A percentile compares a stretch with the other conserved stretches of the same genome.
These are phyloP conservation scores for Salmo trutta DNA, from an alignment of 2,797 vertebrate species.

Conservation along the genomic window DNA sequence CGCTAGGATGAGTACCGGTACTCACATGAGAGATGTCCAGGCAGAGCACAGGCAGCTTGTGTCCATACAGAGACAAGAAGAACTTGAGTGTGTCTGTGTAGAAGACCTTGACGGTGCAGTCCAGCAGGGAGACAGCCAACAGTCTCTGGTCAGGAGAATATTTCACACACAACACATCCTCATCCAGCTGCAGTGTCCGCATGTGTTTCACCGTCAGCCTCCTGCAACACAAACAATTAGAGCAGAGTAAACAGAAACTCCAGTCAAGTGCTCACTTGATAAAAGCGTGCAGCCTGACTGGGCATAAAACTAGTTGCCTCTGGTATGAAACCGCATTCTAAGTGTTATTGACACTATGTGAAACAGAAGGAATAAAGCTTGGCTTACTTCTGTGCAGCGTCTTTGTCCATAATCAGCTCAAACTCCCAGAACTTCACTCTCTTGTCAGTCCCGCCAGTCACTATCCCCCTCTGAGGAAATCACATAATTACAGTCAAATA, in stretches of 20 bases:
- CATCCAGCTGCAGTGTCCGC: conserved; percentile 88
- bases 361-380: neutral
- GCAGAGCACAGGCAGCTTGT: conserved; percentile 96
- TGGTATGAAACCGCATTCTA: too few relatives aligned
- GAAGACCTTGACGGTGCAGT: conserved; percentile 96
- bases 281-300: neutral
- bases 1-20: conserved; percentile 64
- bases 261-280: neutral
- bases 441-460: conserved; percentile 94
- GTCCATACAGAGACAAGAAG: conserved; percentile 96
- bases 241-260: neutral
- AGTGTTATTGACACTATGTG: neutral
- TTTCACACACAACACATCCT: conserved; percentile 90
- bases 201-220: conserved; percentile 87
- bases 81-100: conserved; percentile 95
- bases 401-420: conserved; percentile 88
- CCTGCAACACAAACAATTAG: conserved; percentile 46
- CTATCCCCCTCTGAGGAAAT: conserved; percentile 82
- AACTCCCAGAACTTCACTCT: conserved; percentile 97
- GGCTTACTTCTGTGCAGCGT: conserved; percentile 82
- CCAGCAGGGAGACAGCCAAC: conserved; percentile 88
- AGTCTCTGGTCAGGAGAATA: conserved; percentile 88
- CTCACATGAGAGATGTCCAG: conserved; percentile 97
- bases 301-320: too few relatives aligned
- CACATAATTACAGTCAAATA: neutral